These are phyloP conservation scores for Nothoprocta perdicaria DNA, from an alignment of 2,113 vertebrate species.

Conservation along the genomic window DNA sequence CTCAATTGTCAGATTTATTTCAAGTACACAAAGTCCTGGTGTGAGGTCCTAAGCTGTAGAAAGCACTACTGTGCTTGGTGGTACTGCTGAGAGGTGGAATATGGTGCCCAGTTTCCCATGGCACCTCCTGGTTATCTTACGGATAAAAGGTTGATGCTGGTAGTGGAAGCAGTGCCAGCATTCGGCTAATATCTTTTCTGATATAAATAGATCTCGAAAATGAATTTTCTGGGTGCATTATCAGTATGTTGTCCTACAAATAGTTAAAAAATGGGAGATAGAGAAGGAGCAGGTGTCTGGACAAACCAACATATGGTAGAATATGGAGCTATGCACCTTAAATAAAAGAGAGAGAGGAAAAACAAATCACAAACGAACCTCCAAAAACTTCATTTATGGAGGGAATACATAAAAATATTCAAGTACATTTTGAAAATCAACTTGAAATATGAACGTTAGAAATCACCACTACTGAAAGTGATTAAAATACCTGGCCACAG, in stretches of 20 bases:
- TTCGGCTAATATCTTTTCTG: not conserved
- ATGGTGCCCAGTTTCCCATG: not conserved
- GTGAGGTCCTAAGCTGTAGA: not conserved
- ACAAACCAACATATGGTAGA: not conserved
- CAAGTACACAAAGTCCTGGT: not conserved
- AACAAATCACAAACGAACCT: not conserved
- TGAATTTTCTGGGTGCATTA: not conserved
- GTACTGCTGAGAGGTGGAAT: not conserved
- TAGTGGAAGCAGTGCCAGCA: not conserved
- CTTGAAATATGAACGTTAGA: not conserved
- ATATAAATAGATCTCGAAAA: not conserved
- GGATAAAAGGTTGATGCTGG: not conserved
- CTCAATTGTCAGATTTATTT: not conserved
- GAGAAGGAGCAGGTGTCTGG: not conserved
- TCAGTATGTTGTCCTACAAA: not conserved
- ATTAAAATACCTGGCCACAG: not conserved
- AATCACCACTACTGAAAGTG: not conserved
- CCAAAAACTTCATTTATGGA: not conserved
- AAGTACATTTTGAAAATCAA: not conserved
- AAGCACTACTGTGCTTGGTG: not conserved
- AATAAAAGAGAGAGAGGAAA: not conserved
- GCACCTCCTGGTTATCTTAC: fast-evolving
- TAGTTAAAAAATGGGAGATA: not conserved
- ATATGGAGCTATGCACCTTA: not conserved
- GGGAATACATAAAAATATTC: not conserved